These are phyloP conservation scores for Natrix natrix DNA, from an alignment of 2,797 vertebrate species.

Conservation along the genomic window DNA sequence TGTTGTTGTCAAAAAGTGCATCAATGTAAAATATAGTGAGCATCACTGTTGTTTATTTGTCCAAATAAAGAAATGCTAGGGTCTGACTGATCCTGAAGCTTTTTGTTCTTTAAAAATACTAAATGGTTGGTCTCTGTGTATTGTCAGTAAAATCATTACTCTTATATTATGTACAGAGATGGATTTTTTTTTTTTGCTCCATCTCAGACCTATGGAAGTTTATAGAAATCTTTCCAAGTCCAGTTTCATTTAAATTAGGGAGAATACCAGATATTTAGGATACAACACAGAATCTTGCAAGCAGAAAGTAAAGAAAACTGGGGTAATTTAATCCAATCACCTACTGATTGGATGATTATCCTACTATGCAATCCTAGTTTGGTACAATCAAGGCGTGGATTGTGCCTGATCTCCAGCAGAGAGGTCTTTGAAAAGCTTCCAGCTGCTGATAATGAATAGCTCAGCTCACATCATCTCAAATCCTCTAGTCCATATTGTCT, in stretches of 20 bases:
- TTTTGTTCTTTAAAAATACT: not conserved
- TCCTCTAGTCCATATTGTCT: not conserved
- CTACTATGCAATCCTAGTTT: not conserved
- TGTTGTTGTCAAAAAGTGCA: not conserved
- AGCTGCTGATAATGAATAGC: not conserved
- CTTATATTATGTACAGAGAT: not conserved
- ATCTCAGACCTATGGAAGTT: not conserved
- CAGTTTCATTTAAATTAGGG: not conserved
- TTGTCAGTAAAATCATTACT: not conserved
- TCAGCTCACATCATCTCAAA: not conserved
- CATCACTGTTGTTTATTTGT: not conserved
- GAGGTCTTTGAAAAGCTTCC: accelerated
- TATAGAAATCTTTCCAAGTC: not conserved
- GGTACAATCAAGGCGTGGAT: not conserved
- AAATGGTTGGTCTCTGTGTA: not conserved
- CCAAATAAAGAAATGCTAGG: not conserved
- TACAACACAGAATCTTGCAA: not conserved
- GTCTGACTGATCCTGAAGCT: not conserved
- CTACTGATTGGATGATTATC: not conserved
- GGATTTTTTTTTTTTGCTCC: not conserved
- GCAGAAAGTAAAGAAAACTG: not conserved
- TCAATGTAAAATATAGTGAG: not conserved
- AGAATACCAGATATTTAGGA: not conserved
- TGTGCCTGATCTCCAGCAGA: not conserved
- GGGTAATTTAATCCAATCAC: not conserved